Conservation (phyloP, 1,140 invertebrate species). For the Bombus haemorrhoidalis region DNA sequence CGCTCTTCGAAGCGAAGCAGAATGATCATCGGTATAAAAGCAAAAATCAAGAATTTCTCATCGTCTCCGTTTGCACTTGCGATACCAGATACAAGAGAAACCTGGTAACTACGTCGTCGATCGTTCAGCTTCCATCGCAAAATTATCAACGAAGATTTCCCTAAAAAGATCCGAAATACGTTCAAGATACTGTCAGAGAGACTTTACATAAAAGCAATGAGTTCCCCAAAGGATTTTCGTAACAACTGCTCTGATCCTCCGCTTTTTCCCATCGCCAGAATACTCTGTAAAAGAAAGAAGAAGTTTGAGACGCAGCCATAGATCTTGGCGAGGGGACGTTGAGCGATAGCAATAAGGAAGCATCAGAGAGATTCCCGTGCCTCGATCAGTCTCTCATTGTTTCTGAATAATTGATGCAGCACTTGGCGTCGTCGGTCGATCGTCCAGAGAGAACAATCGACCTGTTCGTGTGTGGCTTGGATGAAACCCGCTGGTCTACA, state of each 20-base stretch:
- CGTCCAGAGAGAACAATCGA: slow-evolving; percentile 48
- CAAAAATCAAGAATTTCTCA: neutral
- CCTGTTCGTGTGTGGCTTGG: slow-evolving; percentile 38
- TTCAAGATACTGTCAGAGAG: too few species aligned
- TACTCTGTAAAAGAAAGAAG: neutral
- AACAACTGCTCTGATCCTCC: neutral
- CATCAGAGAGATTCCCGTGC: neutral
- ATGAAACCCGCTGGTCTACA: neutral
- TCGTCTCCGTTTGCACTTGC: too few species aligned
- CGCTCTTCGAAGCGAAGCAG: too few species aligned
- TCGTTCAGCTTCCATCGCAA: neutral
- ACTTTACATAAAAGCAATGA: neutral
- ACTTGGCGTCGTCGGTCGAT: slow-evolving; percentile 20
- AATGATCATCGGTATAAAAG: too few species aligned
- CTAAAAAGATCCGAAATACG: neutral
- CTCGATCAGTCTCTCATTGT: slow-evolving; percentile 66
- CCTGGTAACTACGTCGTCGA: neutral
- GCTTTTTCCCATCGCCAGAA: neutral
- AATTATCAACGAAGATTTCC: neutral
- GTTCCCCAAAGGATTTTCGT: neutral
- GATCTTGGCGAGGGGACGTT: slow-evolving; percentile 36
- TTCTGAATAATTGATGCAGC: slow-evolving; percentile 74
- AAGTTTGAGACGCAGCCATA: neutral
- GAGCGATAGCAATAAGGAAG: slow-evolving; percentile 57
- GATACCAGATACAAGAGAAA: neutral